Percentiles rank a stretch among this genome's conserved stretches.
Conservation (phyloP, 2,113 vertebrate genomes). For the Salvelinus namaycush region DNA sequence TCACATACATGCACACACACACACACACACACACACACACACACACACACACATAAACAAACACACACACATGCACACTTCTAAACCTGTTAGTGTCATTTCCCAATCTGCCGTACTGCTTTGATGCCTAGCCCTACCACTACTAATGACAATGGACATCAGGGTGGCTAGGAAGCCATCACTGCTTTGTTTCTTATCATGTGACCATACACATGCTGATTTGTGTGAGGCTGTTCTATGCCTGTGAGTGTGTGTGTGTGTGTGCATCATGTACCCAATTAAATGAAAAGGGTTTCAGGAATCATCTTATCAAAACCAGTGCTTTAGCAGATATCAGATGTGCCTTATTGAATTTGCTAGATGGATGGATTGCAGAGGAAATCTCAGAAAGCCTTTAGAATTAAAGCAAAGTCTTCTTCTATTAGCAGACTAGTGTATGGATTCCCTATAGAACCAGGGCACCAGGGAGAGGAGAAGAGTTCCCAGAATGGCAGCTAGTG, state of each 20-base stretch:
- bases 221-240: not conserved
- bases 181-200: not conserved
- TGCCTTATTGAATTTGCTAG: not conserved
- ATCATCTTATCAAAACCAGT: not conserved
- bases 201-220: conserved; percentile 19
- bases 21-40: not conserved
- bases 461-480: not conserved
- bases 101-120: not conserved
- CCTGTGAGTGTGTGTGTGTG: not conserved
- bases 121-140: not conserved
- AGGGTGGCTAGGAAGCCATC: not conserved
- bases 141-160: conserved; percentile 27
- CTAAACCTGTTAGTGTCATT: conserved; percentile 6
- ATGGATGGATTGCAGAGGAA: not conserved
- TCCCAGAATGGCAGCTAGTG: not conserved
- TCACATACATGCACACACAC: not conserved
- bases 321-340: not conserved
- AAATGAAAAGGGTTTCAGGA: not conserved
- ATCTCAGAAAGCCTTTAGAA: not conserved
- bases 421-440: not conserved
- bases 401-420: not conserved
- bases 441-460: not conserved
- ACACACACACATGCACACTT: not conserved
- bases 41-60: not conserved
- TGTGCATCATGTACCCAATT: not conserved